Evolutionary conservation across 2,888 invertebrate genomes (phyloP).

Genomic region (Ferrisia virgata): DNA sequence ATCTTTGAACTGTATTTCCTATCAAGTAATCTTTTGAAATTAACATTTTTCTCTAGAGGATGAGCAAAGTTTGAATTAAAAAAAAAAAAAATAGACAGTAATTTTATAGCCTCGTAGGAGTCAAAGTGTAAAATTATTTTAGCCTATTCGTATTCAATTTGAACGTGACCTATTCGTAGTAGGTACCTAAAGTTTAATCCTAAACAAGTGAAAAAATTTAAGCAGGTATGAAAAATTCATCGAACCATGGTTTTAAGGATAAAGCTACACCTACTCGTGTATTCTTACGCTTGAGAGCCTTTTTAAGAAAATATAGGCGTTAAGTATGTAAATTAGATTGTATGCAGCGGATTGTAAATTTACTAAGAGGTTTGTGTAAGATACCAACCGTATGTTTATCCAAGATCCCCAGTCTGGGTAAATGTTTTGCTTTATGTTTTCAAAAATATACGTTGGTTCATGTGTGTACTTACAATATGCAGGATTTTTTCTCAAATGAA

Average conservation of each 20-base stretch:
- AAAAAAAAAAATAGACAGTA: too few relatives aligned
- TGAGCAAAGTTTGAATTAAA: background rate
- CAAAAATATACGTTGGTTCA: background rate
- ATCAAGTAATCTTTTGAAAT: too few relatives aligned
- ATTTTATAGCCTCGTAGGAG: background rate
- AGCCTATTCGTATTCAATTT: background rate
- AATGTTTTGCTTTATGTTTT: background rate
- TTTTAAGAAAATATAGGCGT: constrained; percentile 3
- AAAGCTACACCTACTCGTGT: background rate
- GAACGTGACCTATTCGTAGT: background rate
- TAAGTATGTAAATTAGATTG: constrained; percentile 11
- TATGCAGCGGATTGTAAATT: constrained; percentile 5
- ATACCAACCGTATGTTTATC: background rate
- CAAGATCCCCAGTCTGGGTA: background rate
- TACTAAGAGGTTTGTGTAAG: background rate
- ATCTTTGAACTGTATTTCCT: too few relatives aligned
- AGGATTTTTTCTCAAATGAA: too few relatives aligned
- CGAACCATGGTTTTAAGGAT: background rate
- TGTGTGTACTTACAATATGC: too few relatives aligned
- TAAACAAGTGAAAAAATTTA: background rate
- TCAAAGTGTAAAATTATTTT: background rate
- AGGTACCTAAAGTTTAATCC: background rate
- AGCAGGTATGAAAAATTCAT: background rate
- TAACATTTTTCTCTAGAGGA: too few relatives aligned
- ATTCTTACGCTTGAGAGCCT: background rate